Evolutionary conservation across 1,140 invertebrate species (phyloP), one percentile per base, ranked within the genome.

Genomic region (Triops cancriformis): DNA sequence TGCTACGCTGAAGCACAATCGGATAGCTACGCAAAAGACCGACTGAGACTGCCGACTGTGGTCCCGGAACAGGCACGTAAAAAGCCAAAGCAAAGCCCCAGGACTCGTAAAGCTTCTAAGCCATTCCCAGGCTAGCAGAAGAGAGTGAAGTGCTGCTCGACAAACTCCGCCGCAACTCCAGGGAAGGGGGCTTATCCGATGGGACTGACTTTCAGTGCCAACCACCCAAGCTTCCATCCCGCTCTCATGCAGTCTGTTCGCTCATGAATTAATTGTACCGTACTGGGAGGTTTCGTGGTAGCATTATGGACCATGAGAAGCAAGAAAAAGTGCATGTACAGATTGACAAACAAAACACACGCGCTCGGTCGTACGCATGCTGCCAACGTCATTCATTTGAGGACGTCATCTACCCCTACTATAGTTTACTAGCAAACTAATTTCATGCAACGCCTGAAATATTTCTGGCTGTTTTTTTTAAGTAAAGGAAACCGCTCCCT

Each of bases 31-130:
- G 51, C 51, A 64, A 64, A 64, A 64, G 51, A 64, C 51, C 14
- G 51, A 64, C 51, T 64, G 51, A 64, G 51, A 64, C 51, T 64
- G 51, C 23, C 51, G 51, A 64, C 51, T 64, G 18, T 18, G 51
- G 51, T 64, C 51, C 51, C 51, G 51, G 51, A 64, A 64, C 51
- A 64, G 51, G 51, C 51, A 64, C 51, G 51, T 64, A 64, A 64
- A 64, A 64, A 64, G 51, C 51, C 51, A 64, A 64, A 64, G 51
- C 51, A 23, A 64, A 64, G 51, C 51, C 51, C 51, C 51, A 64
- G 51, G 51, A 64, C 51, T 64, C 51, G 14, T 64, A 23, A 64
- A 64, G 51, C 51, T 64, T 64, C 51, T 23, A n/a, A 64, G 51
- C 51, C 51, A 64, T 64, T 64, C 51, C 51, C 51, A 23, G 23